A percentile compares a stretch with the other conserved stretches of the same genome.
These are phyloP conservation scores for Meiosimyza platycephala DNA, from an alignment of 2,888 invertebrate genomes.

Conservation along the genomic window DNA sequence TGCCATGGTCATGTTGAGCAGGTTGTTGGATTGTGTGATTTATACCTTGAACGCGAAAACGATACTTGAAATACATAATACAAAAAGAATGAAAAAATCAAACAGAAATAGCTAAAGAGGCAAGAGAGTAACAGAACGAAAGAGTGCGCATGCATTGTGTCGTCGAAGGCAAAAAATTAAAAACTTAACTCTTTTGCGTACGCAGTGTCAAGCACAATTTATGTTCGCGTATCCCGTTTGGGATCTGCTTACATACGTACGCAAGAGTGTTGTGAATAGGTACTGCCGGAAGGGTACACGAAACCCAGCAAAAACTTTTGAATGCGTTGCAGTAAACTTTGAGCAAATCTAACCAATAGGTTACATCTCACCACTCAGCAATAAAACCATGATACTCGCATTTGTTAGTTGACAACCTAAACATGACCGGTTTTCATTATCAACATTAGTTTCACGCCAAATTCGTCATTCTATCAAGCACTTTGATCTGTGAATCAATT, in stretches of 20 bases:
- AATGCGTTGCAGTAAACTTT: constrained; percentile 17
- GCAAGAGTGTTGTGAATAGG: no score
- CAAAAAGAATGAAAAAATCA: no score
- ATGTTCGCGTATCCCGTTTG: neutral
- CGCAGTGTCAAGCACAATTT: neutral
- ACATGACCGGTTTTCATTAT: constrained; percentile 22
- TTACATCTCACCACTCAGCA: neutral
- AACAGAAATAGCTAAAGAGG: no score
- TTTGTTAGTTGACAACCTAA: neutral
- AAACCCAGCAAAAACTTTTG: constrained; percentile 18
- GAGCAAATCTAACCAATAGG: neutral
- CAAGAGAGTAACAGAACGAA: neutral
- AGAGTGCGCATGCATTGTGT: neutral
- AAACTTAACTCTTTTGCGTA: constrained; percentile 2
- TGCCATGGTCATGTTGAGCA: neutral
- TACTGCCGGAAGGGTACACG: no score
- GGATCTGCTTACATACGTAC: no score
- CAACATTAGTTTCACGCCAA: neutral
- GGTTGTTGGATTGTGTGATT: constrained; percentile 10
- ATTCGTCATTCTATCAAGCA: no score
- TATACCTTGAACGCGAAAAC: constrained; percentile 10
- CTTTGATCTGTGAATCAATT: no score
- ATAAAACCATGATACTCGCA: neutral
- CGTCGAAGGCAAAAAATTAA: neutral
- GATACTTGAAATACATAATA: neutral